These are phyloP conservation scores for Caradrina kadenii DNA, from an alignment of 2,888 invertebrate species.

Conservation along the genomic window DNA sequence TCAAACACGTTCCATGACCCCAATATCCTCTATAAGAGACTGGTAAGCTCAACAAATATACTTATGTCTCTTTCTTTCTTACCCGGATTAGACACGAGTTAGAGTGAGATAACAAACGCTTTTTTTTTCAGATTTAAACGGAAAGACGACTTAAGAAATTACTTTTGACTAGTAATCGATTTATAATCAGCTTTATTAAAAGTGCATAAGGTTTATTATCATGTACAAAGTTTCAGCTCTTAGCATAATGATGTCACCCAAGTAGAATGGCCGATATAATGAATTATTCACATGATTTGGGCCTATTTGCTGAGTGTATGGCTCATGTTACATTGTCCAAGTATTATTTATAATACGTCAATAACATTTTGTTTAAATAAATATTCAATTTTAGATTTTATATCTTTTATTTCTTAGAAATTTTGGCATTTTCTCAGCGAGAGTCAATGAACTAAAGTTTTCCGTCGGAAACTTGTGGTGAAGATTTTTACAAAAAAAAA, in stretches of 20 bases:
- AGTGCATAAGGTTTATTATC: conserved; percentile 51
- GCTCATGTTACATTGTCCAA: conserved; percentile 47
- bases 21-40: conserved; percentile 78
- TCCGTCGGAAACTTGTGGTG: conserved; percentile 45
- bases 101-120: conserved; percentile 73
- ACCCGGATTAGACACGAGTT: conserved; percentile 63
- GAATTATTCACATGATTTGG: conserved; percentile 73
- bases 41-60: conserved; percentile 69
- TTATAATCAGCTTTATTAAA: conserved; percentile 68
- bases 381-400: conserved; percentile 19
- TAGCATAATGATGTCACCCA: conserved; percentile 69
- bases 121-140: conserved; percentile 72
- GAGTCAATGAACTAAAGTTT: conserved; percentile 8
- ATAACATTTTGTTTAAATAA: conserved; percentile 31
- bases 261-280: conserved; percentile 77
- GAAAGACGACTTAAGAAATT: conserved; percentile 73
- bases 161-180: conserved; percentile 70
- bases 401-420: conserved; percentile 21
- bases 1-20: conserved; percentile 90
- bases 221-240: conserved; percentile 23
- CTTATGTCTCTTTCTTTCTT: conserved; percentile 76
- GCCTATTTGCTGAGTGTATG: conserved; percentile 67
- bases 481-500: neutral
- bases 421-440: neutral
- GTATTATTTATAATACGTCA: conserved; percentile 50